These are phyloP conservation scores for Stegastes partitus DNA, from an alignment of 2,113 vertebrate species.

Conservation along the genomic window DNA sequence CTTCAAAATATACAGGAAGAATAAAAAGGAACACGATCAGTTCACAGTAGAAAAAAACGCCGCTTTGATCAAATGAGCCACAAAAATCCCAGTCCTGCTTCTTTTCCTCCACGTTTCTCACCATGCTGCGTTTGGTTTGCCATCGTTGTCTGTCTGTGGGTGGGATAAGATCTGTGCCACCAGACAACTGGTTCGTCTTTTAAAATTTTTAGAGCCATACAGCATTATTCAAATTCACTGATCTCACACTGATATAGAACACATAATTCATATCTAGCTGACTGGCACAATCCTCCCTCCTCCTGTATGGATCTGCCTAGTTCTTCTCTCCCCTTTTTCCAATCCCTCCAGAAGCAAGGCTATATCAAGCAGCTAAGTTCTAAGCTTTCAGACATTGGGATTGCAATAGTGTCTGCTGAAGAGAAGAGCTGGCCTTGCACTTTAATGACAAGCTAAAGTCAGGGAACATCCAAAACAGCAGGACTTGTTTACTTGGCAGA, in stretches of 20 bases:
- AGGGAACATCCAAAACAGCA: slow-evolving; percentile 70
- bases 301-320: not conserved
- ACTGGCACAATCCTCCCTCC: slow-evolving; percentile 35
- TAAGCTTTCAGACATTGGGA: slow-evolving; percentile 34
- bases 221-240: slow-evolving; percentile 51
- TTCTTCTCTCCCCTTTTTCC: slow-evolving; percentile 10
- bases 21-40: no score
- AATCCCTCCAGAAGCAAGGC: slow-evolving; percentile 38
- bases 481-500: slow-evolving; percentile 81
- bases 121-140: no score
- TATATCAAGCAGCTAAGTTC: slow-evolving; percentile 39
- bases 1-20: no score
- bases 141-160: slow-evolving; percentile 41
- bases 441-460: slow-evolving; percentile 73
- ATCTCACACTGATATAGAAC: slow-evolving; percentile 47
- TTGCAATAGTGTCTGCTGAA: slow-evolving; percentile 42
- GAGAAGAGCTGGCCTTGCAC: slow-evolving; percentile 69
- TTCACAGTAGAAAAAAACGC: no score
- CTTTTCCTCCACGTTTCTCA: no score
- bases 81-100: no score
- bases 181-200: slow-evolving; percentile 45
- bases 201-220: slow-evolving; percentile 13
- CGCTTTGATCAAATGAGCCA: no score
- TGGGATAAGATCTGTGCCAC: slow-evolving; percentile 48
- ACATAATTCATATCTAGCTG: slow-evolving; percentile 54